Base-by-base conservation (phyloP, 2,113 vertebrate genomes). In the Lasiurus borealis region DNA sequence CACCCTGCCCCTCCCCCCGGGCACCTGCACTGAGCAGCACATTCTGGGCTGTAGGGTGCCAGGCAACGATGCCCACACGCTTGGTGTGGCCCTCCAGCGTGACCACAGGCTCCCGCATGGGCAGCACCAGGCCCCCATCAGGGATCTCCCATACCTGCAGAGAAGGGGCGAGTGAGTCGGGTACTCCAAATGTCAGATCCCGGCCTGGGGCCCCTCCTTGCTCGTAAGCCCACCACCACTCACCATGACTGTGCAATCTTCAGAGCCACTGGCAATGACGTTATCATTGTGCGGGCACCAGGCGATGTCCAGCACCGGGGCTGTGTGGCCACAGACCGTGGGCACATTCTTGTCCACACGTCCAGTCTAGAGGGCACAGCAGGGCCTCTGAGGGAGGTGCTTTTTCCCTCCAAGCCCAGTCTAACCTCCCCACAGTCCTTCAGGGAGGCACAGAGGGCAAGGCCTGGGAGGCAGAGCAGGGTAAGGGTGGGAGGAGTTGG, bases 271-370 rank as follows among this genome's bases (percentile, higher is more conserved):
- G 97, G 99, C 99, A 12, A 99, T 99, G 98, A 99, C 98, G 64
- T 99, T 99, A 97, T 99, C 99, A 4, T 99, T 99, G 97, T 99
- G 99, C 0, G 99, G 99, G 96, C 99, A 99, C 97, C 99, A 99
- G 95, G 99, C 99, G 0, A 99, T 99, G 97, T 99, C 99, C 96
- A 99, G 97, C 62, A 99, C 99, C 0, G 99, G 99, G 2, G 98
- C 99, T 0, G 99, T 99, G 98, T 99, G 99, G 57, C 99, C 99
- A 18, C 99, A 99, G 8, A 99, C 99, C 0, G 96, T 98, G 1
- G 99, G 99, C 83, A 97, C 98, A 1, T 99, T 98, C 98, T 99
- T 99, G 97, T 99, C 99, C 54, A 99, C 98, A 14, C 99, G 98
- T 36, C 99, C 99, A 3, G 99, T 99, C 99, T 99, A 97, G 66